Base-by-base conservation (phyloP, 2,797 vertebrate species). In the Aplochiton taeniatus region DNA sequence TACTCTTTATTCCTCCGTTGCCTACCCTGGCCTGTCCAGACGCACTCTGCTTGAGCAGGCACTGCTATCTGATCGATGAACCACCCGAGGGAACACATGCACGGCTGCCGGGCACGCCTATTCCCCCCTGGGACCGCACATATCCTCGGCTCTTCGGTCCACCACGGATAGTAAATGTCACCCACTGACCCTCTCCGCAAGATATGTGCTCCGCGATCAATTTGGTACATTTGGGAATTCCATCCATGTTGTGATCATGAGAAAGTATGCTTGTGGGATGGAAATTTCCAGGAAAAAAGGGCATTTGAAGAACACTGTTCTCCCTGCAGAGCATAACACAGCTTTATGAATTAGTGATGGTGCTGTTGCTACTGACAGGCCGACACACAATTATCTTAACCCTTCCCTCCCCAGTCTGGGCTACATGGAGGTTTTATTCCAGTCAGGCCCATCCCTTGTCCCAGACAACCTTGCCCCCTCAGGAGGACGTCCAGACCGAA, bases 271-370 rank as follows among this genome's bases (percentile, higher is more conserved):
- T 47, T 45, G 69, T 58, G 17, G 56, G 64, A 63, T 63, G 63
- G 52, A 66, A 63, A 78, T 84, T 82, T 63, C 6, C 55, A 75
- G 59, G 69, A 78, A 85, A 78, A 85, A 83, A 84, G 83, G 88
- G 79, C 85, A 85, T 78, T 43, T 86, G 84, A 90, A 91, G 86
- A 88, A 80, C 85, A 88, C 63, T 20, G 42, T 61, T 49, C 74
- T 79, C 73, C 83, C 81, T 65, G 57, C 59, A 77, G 80, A 76
- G 69, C 72, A 66, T 61, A 87, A 78, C 52, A 70, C 60, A 80
- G 76, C 7, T 63, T 64, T 58, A 90, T 92, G 83, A 91, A 92
- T 91, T 88, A 87, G 83, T 90, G 73, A 91, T 90, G 69, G 63
- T 81, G 78, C 81, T 85, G 67, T 80, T 87, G 75, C 74, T 73